phyloP scores from a whole-genome alignment of 2,888 invertebrate species.

The Eupithecia exiguata region DNA sequence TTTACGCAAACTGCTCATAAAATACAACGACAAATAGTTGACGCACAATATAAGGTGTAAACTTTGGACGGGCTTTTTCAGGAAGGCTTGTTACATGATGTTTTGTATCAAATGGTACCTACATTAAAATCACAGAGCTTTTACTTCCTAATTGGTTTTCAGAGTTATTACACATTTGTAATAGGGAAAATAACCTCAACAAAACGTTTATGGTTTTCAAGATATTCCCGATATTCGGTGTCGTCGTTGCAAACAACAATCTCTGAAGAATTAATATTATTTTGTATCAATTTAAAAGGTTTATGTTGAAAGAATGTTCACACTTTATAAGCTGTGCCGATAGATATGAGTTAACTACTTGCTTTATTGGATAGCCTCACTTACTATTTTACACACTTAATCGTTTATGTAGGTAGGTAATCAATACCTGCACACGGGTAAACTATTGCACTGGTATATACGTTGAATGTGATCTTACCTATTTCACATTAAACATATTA shows the following conservation, averaged over 20 bases:
- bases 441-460: neutral
- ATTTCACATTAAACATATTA: no score
- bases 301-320: neutral
- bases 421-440: neutral
- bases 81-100: neutral
- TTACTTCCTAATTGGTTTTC: conserved; percentile 1
- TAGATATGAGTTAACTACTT: neutral
- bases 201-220: neutral
- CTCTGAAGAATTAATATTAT: neutral
- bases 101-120: neutral
- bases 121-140: neutral
- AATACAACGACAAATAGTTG: neutral
- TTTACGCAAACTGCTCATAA: neutral
- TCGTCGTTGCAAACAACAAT: neutral
- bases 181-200: neutral
- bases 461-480: no score
- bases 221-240: neutral
- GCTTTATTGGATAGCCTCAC: neutral
- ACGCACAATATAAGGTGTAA: neutral
- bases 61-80: neutral
- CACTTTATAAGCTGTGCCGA: neutral
- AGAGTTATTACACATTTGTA: neutral
- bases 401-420: neutral
- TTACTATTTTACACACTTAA: neutral
- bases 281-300: neutral